Evolutionary conservation across 2,113 vertebrate species (phyloP).

Genomic region (Solea senegalensis): DNA sequence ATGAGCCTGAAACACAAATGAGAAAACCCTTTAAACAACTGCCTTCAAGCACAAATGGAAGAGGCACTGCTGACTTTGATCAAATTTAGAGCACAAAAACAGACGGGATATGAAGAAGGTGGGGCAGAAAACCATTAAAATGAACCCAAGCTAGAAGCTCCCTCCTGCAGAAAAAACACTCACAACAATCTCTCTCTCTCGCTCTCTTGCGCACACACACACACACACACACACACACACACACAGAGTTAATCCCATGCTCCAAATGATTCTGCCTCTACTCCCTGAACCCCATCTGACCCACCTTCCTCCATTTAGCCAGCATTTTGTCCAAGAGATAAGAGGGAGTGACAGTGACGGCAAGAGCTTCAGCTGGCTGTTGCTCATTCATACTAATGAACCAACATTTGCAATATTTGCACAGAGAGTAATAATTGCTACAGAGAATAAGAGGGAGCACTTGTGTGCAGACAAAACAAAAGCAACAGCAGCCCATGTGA

Average conservation of each 20-base stretch:
- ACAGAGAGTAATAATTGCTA: background rate
- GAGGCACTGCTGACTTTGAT: background rate
- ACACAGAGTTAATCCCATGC: constrained; percentile 50
- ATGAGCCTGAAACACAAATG: constrained; percentile 3
- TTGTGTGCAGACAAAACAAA: constrained; percentile 26
- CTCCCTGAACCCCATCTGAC: constrained; percentile 53
- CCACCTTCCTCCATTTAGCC: constrained; percentile 37
- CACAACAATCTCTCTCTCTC: background rate
- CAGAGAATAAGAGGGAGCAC: constrained; percentile 3
- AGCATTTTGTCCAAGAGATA: constrained; percentile 13
- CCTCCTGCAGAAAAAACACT: background rate
- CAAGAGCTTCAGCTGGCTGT: constrained; percentile 15
- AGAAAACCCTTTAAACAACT: background rate
- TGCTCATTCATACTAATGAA: constrained; percentile 31
- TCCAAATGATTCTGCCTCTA: constrained; percentile 46
- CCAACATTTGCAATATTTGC: constrained; percentile 15
- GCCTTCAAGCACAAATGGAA: background rate
- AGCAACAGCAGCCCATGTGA: constrained; percentile 30
- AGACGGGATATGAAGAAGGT: background rate
- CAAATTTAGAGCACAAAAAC: constrained; percentile 4
- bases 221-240: constrained; percentile 7
- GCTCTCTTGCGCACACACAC: background rate
- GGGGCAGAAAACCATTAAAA: constrained; percentile 10
- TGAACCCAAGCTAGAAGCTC: constrained; percentile 13
- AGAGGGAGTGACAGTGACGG: constrained; percentile 7